Conservation (phyloP, 2,888 invertebrate species). For the Hyposoter didymator region DNA sequence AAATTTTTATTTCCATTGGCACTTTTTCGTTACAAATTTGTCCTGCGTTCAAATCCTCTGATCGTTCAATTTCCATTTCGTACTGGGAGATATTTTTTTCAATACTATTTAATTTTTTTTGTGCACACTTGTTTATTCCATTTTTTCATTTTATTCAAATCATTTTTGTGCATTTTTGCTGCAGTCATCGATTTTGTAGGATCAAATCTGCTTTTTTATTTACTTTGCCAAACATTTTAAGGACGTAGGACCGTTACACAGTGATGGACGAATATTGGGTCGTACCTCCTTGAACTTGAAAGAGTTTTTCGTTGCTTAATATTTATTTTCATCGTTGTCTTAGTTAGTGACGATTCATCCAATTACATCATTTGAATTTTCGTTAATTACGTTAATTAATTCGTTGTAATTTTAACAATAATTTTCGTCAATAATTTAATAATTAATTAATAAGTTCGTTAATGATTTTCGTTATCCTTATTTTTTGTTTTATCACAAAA, state of each 20-base stretch:
- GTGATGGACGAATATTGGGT: not conserved
- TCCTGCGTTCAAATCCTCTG: not conserved
- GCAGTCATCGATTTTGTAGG: slow-evolving; percentile 9
- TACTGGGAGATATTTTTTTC: slow-evolving; percentile 2
- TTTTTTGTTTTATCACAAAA: too few relatives aligned
- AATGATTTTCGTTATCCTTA: too few relatives aligned
- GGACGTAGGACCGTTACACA: not conserved
- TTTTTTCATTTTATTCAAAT: not conserved
- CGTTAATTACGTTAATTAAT: too few relatives aligned
- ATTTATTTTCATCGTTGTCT: not conserved
- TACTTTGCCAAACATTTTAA: not conserved
- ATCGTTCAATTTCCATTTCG: not conserved
- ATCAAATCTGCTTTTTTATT: slow-evolving; percentile 1
- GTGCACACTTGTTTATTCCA: not conserved
- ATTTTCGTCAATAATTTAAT: too few relatives aligned
- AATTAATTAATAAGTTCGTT: too few relatives aligned
- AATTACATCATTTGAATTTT: not conserved
- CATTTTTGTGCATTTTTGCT: not conserved
- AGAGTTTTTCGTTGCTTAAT: not conserved
- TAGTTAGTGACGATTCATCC: not conserved
- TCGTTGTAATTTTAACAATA: too few relatives aligned
- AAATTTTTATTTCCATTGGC: not conserved
- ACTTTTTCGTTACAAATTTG: slow-evolving; percentile 31
- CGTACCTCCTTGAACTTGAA: not conserved
- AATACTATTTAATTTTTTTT: not conserved